Percentiles rank a stretch among this genome's conserved stretches.
phyloP scores from a whole-genome alignment of 2,888 invertebrate genomes.

The Calephelis perditalis region DNA sequence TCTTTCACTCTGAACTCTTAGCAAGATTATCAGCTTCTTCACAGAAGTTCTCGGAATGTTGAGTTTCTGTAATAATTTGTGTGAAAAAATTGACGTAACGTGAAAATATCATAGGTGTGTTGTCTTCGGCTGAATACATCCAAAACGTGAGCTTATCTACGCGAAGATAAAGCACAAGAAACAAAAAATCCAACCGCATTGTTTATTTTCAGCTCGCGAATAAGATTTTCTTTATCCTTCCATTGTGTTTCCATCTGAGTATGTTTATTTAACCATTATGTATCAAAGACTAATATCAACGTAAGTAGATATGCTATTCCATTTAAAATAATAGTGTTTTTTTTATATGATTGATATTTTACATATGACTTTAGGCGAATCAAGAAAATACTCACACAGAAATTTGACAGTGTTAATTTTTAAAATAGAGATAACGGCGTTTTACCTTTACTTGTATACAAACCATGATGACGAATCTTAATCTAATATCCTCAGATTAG shows the following conservation, averaged over 20 bases:
- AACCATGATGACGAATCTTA: no score
- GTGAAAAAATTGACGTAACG: slow-evolving; percentile 15
- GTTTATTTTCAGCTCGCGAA: slow-evolving; percentile 54
- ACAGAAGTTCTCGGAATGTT: no score
- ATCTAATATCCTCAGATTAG: no score
- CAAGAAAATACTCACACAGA: no score
- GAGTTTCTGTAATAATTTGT: slow-evolving; percentile 30
- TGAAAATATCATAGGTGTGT: slow-evolving; percentile 20
- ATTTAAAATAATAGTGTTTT: background rate
- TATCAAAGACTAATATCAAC: slow-evolving; percentile 35
- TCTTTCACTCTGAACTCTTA: no score
- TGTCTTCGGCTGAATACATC: slow-evolving; percentile 29
- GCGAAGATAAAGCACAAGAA: slow-evolving; percentile 47
- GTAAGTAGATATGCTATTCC: background rate
- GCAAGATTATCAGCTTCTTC: no score
- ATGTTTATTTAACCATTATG: slow-evolving; percentile 62
- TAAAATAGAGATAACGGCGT: no score
- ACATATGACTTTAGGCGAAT: no score
- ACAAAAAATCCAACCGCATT: slow-evolving; percentile 52
- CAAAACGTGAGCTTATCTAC: slow-evolving; percentile 41
- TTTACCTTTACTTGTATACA: no score
- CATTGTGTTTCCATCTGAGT: slow-evolving; percentile 65
- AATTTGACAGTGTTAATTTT: no score
- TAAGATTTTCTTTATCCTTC: slow-evolving; percentile 46
- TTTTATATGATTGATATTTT: no score